phyloP scores from a whole-genome alignment of 30 jellyfish, hydroid and myxozoan genomes.

The Rhopilema esculentum region DNA sequence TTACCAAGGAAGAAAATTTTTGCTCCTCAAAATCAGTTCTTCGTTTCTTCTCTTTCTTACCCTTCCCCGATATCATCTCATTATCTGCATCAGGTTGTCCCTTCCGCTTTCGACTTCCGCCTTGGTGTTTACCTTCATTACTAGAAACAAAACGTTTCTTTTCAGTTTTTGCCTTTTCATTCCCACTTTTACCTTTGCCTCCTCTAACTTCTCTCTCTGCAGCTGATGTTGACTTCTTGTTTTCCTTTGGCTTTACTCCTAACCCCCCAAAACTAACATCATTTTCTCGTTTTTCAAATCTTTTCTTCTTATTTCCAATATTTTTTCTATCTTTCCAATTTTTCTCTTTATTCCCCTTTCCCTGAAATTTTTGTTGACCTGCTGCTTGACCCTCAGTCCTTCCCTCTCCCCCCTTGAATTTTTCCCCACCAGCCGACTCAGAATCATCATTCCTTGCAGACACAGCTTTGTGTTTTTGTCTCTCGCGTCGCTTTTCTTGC shows the following conservation, averaged over 20 bases:
- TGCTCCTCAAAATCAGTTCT: constrained; percentile 59
- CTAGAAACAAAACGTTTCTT: not conserved
- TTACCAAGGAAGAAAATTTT: constrained; percentile 57
- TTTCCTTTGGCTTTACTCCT: not conserved
- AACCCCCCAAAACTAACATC: no score
- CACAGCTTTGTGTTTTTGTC: constrained; percentile 55
- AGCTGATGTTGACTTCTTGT: not conserved
- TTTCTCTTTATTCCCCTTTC: constrained; percentile 2
- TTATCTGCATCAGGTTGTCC: not conserved
- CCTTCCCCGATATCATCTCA: not conserved
- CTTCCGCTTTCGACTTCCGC: not conserved
- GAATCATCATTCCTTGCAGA: not conserved
- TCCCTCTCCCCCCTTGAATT: constrained; percentile 8
- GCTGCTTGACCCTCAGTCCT: not conserved
- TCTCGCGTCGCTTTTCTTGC: constrained; percentile 73
- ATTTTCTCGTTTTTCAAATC: not conserved
- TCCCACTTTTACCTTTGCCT: not conserved
- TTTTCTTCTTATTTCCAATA: not conserved
- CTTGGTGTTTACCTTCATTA: not conserved
- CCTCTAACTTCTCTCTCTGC: not conserved
- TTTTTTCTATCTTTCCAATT: not conserved
- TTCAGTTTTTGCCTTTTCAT: not conserved
- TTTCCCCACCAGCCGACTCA: not conserved
- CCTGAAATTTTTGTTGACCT: not conserved
- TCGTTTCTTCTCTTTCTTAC: constrained; percentile 26